Evolutionary conservation across 2,888 invertebrate species (phyloP).

Genomic region (Tachina fera): DNA sequence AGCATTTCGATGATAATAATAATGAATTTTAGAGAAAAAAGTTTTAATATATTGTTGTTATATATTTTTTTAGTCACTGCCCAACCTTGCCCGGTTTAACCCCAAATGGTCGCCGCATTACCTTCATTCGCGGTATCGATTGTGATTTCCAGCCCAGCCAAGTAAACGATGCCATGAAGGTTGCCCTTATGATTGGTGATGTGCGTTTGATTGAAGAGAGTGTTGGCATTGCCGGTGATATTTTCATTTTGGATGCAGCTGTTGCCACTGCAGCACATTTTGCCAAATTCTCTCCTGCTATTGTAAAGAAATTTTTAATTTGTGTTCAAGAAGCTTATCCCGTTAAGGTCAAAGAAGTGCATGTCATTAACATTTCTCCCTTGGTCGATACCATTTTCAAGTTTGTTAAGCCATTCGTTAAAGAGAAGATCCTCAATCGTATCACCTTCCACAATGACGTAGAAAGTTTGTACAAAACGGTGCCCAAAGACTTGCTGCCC

Average conservation of each 20-base stretch:
- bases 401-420: conserved; percentile 93
- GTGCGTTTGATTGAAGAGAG: conserved; percentile 90
- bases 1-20: no score
- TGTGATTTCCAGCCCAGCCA: conserved; percentile 88
- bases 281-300: conserved; percentile 91
- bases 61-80: conserved; percentile 85
- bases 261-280: conserved; percentile 92
- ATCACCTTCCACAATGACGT: conserved; percentile 90
- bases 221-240: conserved; percentile 92
- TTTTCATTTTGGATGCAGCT: conserved; percentile 91
- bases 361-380: conserved; percentile 92
- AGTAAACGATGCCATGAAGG: conserved; percentile 91
- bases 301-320: conserved; percentile 93
- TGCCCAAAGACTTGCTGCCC: conserved; percentile 92
- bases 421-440: conserved; percentile 93
- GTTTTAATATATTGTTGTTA: neutral
- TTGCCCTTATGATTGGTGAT: conserved; percentile 93
- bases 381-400: conserved; percentile 92
- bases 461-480: conserved; percentile 89
- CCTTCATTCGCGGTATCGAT: conserved; percentile 88
- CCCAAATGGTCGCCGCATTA: conserved; percentile 90
- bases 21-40: no score
- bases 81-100: conserved; percentile 93
- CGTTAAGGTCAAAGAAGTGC: conserved; percentile 93
- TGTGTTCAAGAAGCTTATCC: conserved; percentile 95